Evolutionary conservation across 2,888 invertebrate genomes (phyloP).

Genomic region (Drosophila lacicola): DNA sequence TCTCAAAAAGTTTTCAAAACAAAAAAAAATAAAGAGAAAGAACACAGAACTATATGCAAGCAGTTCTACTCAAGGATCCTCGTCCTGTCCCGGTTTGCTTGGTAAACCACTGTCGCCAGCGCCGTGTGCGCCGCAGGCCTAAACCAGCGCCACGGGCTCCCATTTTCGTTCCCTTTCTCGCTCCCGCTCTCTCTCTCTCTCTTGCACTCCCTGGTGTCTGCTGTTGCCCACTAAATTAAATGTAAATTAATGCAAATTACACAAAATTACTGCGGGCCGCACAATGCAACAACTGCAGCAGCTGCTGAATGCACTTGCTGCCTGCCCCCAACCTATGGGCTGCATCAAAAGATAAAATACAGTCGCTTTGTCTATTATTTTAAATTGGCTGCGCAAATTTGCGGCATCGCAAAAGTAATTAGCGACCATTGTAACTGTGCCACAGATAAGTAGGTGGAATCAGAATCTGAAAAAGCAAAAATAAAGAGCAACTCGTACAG

Average conservation of each 20-base stretch:
- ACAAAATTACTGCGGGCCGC: conserved; percentile 64
- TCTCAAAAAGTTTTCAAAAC: conserved; percentile 43
- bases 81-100: conserved; percentile 41
- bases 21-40: conserved; percentile 9
- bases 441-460: conserved; percentile 28
- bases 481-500: neutral
- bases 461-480: conserved; percentile 14
- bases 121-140: conserved; percentile 66
- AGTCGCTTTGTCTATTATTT: conserved; percentile 73
- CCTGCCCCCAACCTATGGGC: conserved; percentile 33
- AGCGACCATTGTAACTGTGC: conserved; percentile 62
- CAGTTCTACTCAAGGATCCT: conserved; percentile 56
- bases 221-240: conserved; percentile 68
- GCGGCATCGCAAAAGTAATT: conserved; percentile 74
- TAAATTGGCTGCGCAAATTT: conserved; percentile 76
- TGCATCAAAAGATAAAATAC: conserved; percentile 66
- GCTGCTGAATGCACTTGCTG: conserved; percentile 11
- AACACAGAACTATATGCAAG: conserved; percentile 22
- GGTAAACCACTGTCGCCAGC: conserved; percentile 29
- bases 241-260: conserved; percentile 82
- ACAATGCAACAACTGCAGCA: conserved; percentile 46
- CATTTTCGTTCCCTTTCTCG: neutral
- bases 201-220: conserved; percentile 9
- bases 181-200: neutral
- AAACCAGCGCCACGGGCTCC: conserved; percentile 46